phyloP scores from a whole-genome alignment of 2,888 invertebrate genomes.

The Bellardia bayeri region DNA sequence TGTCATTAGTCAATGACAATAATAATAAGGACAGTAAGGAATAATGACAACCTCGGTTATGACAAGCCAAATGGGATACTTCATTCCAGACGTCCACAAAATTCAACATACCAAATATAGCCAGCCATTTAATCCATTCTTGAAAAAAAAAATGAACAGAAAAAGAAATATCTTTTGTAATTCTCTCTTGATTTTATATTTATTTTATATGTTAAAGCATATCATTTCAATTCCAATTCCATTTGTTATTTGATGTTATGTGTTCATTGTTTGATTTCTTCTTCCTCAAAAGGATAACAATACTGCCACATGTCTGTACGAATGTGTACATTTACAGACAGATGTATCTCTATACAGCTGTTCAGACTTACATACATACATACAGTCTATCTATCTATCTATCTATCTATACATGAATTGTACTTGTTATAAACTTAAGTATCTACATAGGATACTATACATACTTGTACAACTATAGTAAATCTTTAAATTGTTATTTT shows the following conservation, averaged over 20 bases:
- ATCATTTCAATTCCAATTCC: slow-evolving; percentile 65
- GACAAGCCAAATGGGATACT: too few relatives aligned
- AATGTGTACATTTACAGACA: neutral
- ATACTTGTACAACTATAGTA: slow-evolving; percentile 37
- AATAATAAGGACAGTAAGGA: too few relatives aligned
- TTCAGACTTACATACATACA: neutral
- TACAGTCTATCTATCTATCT: neutral
- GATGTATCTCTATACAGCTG: slow-evolving; percentile 3
- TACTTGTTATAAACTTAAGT: slow-evolving; percentile 20
- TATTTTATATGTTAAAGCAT: slow-evolving; percentile 63
- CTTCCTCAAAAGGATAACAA: slow-evolving; percentile 65
- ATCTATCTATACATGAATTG: neutral
- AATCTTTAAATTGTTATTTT: slow-evolving; percentile 72
- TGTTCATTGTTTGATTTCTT: slow-evolving; percentile 70
- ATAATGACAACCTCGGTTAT: too few relatives aligned
- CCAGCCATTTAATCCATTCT: slow-evolving; percentile 19
- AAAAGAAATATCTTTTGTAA: slow-evolving; percentile 15
- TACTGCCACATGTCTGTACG: slow-evolving; percentile 41
- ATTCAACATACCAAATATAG: slow-evolving; percentile 4
- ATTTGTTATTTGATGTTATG: slow-evolving; percentile 69
- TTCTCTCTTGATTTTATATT: slow-evolving; percentile 48
- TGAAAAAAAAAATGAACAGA: slow-evolving; percentile 7
- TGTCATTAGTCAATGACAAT: too few relatives aligned
- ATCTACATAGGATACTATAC: neutral
- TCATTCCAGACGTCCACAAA: neutral